Evolutionary conservation across 2,888 invertebrate genomes (phyloP), one percentile per base, ranked within the genome.

Genomic region (Habrosyne pyritoides): DNA sequence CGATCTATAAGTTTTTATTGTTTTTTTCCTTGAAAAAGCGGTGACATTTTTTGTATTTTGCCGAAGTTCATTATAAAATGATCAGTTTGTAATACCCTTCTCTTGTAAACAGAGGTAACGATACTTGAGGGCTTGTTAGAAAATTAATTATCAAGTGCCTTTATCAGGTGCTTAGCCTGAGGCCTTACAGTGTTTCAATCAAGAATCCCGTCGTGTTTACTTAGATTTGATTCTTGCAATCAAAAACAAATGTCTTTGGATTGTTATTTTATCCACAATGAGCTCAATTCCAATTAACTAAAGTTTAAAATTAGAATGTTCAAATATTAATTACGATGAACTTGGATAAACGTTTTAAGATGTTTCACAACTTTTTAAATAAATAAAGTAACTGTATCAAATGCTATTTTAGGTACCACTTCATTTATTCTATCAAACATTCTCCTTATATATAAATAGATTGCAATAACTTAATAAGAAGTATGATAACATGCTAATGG

Each of bases 71-170:
- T n/a, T n/a, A n/a, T n/a, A n/a, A n/a, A n/a, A n/a, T n/a, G n/a
- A n/a, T n/a, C n/a, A n/a, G n/a, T n/a, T n/a, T n/a, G n/a, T n/a
- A n/a, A n/a, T 33, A 47, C 21, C 21, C n/a, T 21, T 62, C 67
- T 65, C 60, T 67, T 71, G 66, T 70, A 64, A 76, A 75, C 63
- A 70, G 71, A 71, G 69, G 60, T 63, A 72, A 77, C 73, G 69
- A 72, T 72, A 71, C 69, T 75, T 70, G 66, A 67, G 71, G 78
- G 76, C 73, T 81, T 75, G 81, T 81, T 80, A 74, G 70, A 73
- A 84, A 87, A 87, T 87, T 89, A 89, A 89, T 89, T 89, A 89
- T 67, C 71, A 81, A 82, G 73, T 84, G 86, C 76, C 85, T 82
- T 77, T 73, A 82, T 76, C 86, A 86, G 87, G 79, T 83, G 75